phyloP scores from a whole-genome alignment of 23 tunicate genomes.

The Trididemnum clinides region DNA sequence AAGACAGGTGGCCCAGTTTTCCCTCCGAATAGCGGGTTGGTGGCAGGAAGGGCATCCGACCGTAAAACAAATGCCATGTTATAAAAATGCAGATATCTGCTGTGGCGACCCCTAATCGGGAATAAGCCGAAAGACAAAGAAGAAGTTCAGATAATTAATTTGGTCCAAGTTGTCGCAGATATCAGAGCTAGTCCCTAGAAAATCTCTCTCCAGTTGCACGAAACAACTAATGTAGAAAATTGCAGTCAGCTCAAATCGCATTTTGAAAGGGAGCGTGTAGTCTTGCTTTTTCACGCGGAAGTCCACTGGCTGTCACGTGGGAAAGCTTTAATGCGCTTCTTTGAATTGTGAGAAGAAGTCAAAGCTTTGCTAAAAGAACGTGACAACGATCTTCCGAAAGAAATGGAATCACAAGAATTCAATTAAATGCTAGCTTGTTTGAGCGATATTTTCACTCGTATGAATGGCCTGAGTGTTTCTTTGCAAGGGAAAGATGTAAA shows the following conservation, averaged over 20 bases:
- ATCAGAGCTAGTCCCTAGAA: background rate
- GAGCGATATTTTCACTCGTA: background rate
- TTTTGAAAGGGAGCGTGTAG: background rate
- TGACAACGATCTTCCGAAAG: background rate
- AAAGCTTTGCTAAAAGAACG: background rate
- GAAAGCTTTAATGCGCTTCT: background rate
- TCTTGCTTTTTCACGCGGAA: no score
- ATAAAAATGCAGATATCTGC: no score
- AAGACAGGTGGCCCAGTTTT: no score
- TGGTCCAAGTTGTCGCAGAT: background rate
- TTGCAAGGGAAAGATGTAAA: no score
- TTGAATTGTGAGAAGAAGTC: background rate
- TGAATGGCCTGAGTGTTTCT: no score
- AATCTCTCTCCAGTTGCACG: background rate
- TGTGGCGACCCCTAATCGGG: no score
- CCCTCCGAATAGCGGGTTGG: no score
- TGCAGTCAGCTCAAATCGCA: background rate
- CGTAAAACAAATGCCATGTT: no score
- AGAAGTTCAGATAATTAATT: no score
- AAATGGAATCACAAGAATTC: background rate
- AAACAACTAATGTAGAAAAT: background rate
- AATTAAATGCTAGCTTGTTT: background rate
- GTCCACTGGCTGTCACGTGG: background rate
- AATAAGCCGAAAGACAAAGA: no score
- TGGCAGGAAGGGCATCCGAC: no score